Evolutionary conservation across 2,888 invertebrate species (phyloP), one percentile per base, ranked within the genome.

Genomic region (Plebejus melissa): DNA sequence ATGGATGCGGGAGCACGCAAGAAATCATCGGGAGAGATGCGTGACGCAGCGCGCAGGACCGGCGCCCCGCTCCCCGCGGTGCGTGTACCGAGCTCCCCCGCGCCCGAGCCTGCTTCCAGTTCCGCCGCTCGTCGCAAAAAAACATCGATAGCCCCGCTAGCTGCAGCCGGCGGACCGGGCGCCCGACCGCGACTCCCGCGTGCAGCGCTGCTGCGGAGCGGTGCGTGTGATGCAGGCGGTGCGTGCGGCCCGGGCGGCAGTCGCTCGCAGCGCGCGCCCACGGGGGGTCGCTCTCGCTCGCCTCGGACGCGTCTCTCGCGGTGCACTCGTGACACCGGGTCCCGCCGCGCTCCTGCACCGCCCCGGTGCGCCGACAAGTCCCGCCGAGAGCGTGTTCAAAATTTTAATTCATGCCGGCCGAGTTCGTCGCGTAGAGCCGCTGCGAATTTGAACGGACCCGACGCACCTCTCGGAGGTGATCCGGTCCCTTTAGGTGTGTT

Each of bases 1-100:
- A 89, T 90, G 88, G 85, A 82, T 88, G 88, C 89, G 89, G 87
- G 88, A 86, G 86, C 88, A 89, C 90, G 88, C 89, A 90, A 88
- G 90, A 84, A 88, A 84, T 81, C 86, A 85, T 83, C 87, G 88
- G 90, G 91, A 90, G 86, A 88, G 90, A 91, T 92, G 93, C 93
- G 93, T 93, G 90, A 90, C 93, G 92, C 93, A 92, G 88, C 90
- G 93, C 92, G 93, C 93, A 92, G 91, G 90, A 89, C 82, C 89
- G 83, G 82, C 84, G 79, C 88, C 86, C 87, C 87, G 82, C 86
- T 86, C 87, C 80, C 85, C 86, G 83, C 80, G 76, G 84, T 85
- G 87, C 87, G 86, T 86, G 87, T 84, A 85, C 84, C 86, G 84
- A 84, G 82, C 81, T 80, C 79, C 79, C 79, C 80, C 80, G 80